Evolutionary conservation across 2,113 vertebrate species (phyloP).

Genomic region (Cyprinus carpio): DNA sequence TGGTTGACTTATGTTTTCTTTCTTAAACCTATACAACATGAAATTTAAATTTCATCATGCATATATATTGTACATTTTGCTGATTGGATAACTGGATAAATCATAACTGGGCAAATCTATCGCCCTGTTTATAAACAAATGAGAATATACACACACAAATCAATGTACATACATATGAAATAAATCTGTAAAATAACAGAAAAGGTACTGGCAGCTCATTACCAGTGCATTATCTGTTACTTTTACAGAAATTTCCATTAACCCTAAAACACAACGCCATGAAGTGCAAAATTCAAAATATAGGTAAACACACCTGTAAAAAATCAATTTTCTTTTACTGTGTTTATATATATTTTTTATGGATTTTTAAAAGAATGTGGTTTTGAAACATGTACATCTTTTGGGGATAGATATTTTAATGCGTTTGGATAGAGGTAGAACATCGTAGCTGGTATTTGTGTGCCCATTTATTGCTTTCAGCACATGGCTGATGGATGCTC

Average conservation of each 20-base stretch:
- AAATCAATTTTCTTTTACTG: background rate
- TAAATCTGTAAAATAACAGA: background rate
- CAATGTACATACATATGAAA: background rate
- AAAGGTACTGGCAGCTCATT: background rate
- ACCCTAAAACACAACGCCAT: background rate
- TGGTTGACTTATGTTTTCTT: background rate
- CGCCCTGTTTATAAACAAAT: background rate
- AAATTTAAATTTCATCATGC: no score
- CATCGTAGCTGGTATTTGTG: constrained; percentile 21
- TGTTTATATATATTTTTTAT: no score
- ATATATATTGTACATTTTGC: no score
- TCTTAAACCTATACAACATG: background rate
- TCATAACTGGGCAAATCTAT: background rate
- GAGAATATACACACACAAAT: background rate
- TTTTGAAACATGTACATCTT: background rate
- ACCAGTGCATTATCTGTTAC: background rate
- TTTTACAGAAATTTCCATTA: background rate
- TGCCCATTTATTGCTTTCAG: constrained; percentile 54
- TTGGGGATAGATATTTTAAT: background rate
- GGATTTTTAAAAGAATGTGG: background rate
- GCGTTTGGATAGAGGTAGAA: background rate
- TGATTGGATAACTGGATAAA: background rate
- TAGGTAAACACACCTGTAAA: background rate
- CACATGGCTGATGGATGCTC: constrained; percentile 60
- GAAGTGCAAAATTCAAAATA: background rate